Evolutionary conservation across 2,113 vertebrate species (phyloP), one percentile per base, ranked within the genome.

Genomic region (Clinocottus analis): DNA sequence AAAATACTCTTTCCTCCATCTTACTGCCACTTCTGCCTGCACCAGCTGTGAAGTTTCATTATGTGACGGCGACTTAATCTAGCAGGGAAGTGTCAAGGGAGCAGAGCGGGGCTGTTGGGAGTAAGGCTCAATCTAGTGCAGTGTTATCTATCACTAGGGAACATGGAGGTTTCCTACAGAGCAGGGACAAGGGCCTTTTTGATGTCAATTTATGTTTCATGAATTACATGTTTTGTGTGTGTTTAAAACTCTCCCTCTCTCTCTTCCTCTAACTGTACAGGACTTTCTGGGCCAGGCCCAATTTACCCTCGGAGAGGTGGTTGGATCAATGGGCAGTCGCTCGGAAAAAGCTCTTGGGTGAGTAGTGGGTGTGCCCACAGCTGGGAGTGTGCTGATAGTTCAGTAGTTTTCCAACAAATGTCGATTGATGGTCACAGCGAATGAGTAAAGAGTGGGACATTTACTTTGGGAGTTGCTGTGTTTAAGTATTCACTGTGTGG

Each of bases 211-310:
- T 43, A 4, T 47, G n/a, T 63, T 43, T 53, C 25, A 45, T 19
- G 4, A 23, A 21, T 31, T 47, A 0, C 5, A 39, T 61, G 16
- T 16, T 4, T 1, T 55, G n/a, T 33, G 27, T 27, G 2, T 31
- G 25, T 72, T 14, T 23, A 16, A 29, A 45, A 13, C 2, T 66
- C 3, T 69, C 45, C 60, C 39, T 83, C 23, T 16, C 23, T 16
- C 17, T 83, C 23, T 12, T 35, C 45, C 14, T 9, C 23, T 58
- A 2, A 29, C 67, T 93, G 91, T 72, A 80, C 93, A 99, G 98
- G 98, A 99, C 87, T 99, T 99, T 90, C 94, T 99, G 92, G 98
- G 98, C 82, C 98, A 99, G 88, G 97, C 97, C 60, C 93, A 94
- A 84, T 99, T 96, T 89, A 97, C 98, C 2, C 90, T 99, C 39